These are phyloP conservation scores for Yponomeuta evonymella DNA, from an alignment of 2,888 invertebrate species.

Conservation along the genomic window DNA sequence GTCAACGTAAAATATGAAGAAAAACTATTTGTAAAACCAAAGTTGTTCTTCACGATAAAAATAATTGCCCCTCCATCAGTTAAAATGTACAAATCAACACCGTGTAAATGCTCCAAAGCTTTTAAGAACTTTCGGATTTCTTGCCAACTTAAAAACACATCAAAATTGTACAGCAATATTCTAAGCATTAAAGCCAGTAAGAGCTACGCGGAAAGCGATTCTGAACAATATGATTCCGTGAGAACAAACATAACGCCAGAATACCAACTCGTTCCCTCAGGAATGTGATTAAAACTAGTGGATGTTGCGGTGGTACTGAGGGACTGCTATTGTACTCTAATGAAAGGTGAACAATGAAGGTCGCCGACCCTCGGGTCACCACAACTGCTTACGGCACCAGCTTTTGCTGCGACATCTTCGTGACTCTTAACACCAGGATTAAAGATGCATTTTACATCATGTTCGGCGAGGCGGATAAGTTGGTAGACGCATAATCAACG, in stretches of 20 bases:
- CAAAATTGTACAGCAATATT: too few relatives aligned
- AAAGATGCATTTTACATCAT: background rate
- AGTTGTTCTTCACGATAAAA: too few relatives aligned
- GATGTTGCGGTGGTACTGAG: conserved; percentile 29
- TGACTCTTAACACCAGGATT: background rate
- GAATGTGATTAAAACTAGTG: conserved; percentile 27
- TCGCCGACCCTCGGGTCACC: conserved; percentile 48
- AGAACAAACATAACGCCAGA: background rate
- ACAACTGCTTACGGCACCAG: conserved; percentile 1
- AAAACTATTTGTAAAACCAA: too few relatives aligned
- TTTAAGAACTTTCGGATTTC: background rate
- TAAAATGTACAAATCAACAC: too few relatives aligned
- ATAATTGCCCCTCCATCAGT: too few relatives aligned
- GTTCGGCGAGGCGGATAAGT: background rate
- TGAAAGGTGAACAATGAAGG: conserved; percentile 67
- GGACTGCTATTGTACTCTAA: conserved; percentile 55
- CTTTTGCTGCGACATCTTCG: background rate
- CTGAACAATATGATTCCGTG: background rate
- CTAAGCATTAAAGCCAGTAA: background rate
- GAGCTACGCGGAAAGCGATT: background rate
- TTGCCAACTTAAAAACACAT: background rate
- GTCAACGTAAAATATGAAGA: too few relatives aligned
- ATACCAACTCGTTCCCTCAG: conserved; percentile 18
- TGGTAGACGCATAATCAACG: conserved; percentile 11
- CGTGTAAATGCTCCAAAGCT: too few relatives aligned